Conservation (phyloP, 2,797 vertebrate species). For the Cuniculus paca region DNA sequence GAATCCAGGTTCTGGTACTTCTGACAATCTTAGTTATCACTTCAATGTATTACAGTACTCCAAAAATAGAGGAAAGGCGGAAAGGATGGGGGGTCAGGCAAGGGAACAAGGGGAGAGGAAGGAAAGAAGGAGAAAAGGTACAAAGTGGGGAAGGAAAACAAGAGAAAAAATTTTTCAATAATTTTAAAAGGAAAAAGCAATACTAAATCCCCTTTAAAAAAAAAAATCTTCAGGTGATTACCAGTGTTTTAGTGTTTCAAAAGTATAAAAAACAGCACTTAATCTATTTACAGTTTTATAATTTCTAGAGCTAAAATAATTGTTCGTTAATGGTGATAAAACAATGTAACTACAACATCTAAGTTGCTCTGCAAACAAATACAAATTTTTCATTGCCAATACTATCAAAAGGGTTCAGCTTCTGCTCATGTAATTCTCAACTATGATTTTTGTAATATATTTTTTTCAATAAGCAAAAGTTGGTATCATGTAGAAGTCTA, state of each 20-base stretch:
- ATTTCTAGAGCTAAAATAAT: slow-evolving; percentile 21
- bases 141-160: not conserved
- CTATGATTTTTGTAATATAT: not conserved
- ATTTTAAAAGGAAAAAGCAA: slow-evolving; percentile 53
- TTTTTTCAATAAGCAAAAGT: slow-evolving; percentile 53
- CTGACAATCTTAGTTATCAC: not conserved
- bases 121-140: not conserved
- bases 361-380: slow-evolving; percentile 33
- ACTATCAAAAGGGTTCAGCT: not conserved
- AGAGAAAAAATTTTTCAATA: slow-evolving; percentile 16
- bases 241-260: slow-evolving; percentile 44
- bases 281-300: slow-evolving; percentile 31
- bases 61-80: slow-evolving; percentile 4
- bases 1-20: slow-evolving; percentile 4
- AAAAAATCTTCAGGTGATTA: not conserved
- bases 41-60: slow-evolving; percentile 25
- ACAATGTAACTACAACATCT: slow-evolving; percentile 13
- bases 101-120: not conserved
- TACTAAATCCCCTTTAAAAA: not conserved
- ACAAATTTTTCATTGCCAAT: not conserved
- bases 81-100: not conserved
- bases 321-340: slow-evolving; percentile 19
- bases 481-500: not conserved
- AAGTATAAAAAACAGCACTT: slow-evolving; percentile 22
- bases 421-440: not conserved